Base-by-base conservation (phyloP, 2,888 invertebrate species). In the Caenorhabditis sp. region DNA sequence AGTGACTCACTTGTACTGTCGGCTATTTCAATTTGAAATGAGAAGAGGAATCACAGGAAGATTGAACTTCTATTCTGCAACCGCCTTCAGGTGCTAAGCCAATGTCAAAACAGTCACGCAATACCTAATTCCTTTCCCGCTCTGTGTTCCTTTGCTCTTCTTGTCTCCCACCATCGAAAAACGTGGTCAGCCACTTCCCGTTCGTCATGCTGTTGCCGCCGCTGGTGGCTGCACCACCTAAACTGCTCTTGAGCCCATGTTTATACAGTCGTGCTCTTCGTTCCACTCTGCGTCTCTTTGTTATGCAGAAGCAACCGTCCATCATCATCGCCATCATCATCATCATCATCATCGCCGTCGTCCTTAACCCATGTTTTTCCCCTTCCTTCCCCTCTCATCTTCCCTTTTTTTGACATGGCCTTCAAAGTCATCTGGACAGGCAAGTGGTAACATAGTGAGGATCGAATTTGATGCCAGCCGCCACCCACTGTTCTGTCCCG, bases 201-300 rank as follows among this genome's bases (percentile, higher is more conserved):
- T 65, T 47, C 62, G 76, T 76, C 76, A 76, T 76, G 76, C 67
- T 26, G 26, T 40, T 40, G 60, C 60, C 60, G 60, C 58, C 58
- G 37, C n/a, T n/a, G n/a, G n/a, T n/a, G n/a, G n/a, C 35, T 35
- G 60, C 74, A 74, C 50, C 74, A 67, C 65, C 50, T 67, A 61
- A 67, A 76, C 76, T 67, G 76, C 76, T 76, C 76, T 76, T 76
- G 76, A 76, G 76, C 76, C 55, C 56, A 53, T 76, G 61, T 76
- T 76, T 76, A 76, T 76, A 76, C 76, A 76, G 76, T 76, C 76
- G 76, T 76, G 67, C 74, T 74, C 55, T 44, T 62, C 9, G 5
- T 32, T 40, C 44, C 26, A 15, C 60, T 47, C 65, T 65, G 50
- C 37, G 56, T 74, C 51, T 74, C 50, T 40, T 40, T 56, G 24